Conservation (phyloP, 2,113 vertebrate genomes). For the Xenopus borealis region DNA sequence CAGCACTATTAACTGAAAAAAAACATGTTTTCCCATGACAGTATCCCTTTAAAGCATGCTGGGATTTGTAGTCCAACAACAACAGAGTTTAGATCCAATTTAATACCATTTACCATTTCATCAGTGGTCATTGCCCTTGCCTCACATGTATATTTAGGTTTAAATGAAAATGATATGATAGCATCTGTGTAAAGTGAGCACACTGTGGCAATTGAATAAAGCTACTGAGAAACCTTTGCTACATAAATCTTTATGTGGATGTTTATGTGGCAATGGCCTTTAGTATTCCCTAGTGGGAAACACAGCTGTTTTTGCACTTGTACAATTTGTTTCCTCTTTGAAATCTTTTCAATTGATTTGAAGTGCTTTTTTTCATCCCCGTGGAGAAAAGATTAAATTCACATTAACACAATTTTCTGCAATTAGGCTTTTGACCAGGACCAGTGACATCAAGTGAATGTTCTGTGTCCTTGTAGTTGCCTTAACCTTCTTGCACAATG, state of each 20-base stretch:
- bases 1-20: too few relatives aligned
- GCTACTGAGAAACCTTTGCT: too few relatives aligned
- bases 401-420: constrained; percentile 43
- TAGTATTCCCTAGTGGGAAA: not conserved
- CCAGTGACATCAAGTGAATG: constrained; percentile 15
- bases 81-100: too few relatives aligned
- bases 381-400: constrained; percentile 32
- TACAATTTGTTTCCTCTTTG: not conserved
- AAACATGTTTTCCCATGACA: too few relatives aligned
- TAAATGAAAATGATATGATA: too few relatives aligned
- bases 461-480: constrained; percentile 15
- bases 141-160: too few relatives aligned
- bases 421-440: constrained; percentile 38
- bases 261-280: not conserved
- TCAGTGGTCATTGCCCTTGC: too few relatives aligned
- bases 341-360: constrained; percentile 31
- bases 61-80: too few relatives aligned
- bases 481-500: constrained; percentile 1
- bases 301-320: constrained; percentile 26
- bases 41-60: too few relatives aligned
- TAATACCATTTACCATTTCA: too few relatives aligned
- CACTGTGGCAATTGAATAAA: too few relatives aligned
- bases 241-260: not conserved
- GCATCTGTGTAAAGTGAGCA: too few relatives aligned
- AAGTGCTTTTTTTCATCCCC: constrained; percentile 13